Percentiles rank a stretch among this genome's conserved stretches.
These are phyloP conservation scores for Halcyon chelicuti DNA, from an alignment of 2,797 vertebrate species.

Conservation along the genomic window DNA sequence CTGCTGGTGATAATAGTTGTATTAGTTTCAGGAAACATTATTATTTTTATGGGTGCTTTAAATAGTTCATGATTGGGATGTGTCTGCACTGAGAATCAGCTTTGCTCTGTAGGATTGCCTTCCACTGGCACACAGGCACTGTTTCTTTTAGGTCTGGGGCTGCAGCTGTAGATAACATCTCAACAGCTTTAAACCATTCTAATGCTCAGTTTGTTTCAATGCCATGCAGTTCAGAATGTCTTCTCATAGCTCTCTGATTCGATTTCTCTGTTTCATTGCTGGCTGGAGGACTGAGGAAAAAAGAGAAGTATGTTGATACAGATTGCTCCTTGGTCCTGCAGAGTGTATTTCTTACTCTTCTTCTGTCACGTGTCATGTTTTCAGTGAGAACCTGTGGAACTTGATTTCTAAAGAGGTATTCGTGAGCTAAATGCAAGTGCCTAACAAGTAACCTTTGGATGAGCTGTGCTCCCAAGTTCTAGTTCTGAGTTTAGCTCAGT, in stretches of 20 bases:
- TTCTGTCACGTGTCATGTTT: fast-evolving
- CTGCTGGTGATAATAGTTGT: background rate
- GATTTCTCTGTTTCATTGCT: background rate
- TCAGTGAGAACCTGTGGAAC: background rate
- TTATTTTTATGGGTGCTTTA: background rate
- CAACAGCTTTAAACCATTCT: background rate
- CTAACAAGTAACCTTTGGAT: background rate
- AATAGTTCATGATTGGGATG: background rate
- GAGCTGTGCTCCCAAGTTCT: background rate
- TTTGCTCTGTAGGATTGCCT: background rate
- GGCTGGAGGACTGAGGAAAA: background rate
- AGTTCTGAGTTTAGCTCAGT: background rate
- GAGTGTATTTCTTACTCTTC: background rate
- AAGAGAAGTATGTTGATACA: background rate
- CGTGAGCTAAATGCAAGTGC: background rate
- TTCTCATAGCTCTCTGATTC: background rate
- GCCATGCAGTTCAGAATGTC: background rate
- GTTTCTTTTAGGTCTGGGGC: background rate
- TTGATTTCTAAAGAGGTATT: background rate
- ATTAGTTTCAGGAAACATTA: background rate
- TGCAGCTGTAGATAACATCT: background rate
- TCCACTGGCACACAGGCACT: background rate
- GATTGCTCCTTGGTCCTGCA: background rate
- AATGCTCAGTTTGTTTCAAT: background rate
- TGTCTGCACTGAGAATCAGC: background rate